These are phyloP conservation scores for Apoderus coryli DNA, from an alignment of 2,888 invertebrate species.

Conservation along the genomic window DNA sequence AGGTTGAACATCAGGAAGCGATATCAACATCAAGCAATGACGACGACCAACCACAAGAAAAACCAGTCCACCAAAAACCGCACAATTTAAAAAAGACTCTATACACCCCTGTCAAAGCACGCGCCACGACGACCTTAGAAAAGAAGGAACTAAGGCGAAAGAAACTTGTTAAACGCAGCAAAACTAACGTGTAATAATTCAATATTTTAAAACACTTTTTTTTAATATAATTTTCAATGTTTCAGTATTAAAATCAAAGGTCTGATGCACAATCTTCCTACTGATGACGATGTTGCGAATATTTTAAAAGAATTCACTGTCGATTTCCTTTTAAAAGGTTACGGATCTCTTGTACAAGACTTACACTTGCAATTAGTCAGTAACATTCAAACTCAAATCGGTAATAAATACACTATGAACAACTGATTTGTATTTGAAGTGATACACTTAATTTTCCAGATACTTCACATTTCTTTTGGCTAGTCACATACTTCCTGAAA, in stretches of 20 bases:
- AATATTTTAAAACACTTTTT: too few species aligned
- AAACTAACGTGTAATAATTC: too few species aligned
- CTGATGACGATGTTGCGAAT: slow-evolving; percentile 60
- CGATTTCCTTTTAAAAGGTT: slow-evolving; percentile 62
- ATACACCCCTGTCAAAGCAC: slow-evolving; percentile 31
- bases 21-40: slow-evolving; percentile 65
- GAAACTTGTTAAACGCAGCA: slow-evolving; percentile 55
- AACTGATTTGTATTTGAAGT: too few species aligned
- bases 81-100: slow-evolving; percentile 39
- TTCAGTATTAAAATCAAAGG: slow-evolving; percentile 57
- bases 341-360: slow-evolving; percentile 49
- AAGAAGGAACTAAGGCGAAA: slow-evolving; percentile 48
- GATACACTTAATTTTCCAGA: too few species aligned
- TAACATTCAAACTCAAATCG: slow-evolving; percentile 31
- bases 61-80: slow-evolving; percentile 51
- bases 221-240: too few species aligned
- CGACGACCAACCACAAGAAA: slow-evolving; percentile 49
- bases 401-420: too few species aligned
- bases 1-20: slow-evolving; percentile 53
- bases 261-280: slow-evolving; percentile 50
- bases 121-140: slow-evolving; percentile 36
- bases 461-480: slow-evolving; percentile 70
- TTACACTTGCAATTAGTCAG: slow-evolving; percentile 49
- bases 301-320: slow-evolving; percentile 67
- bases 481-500: slow-evolving; percentile 64